Percentiles rank a stretch among this genome's conserved stretches.
Evolutionary conservation across 2,888 invertebrate species (phyloP).

Genomic region (Ellobium chinense): DNA sequence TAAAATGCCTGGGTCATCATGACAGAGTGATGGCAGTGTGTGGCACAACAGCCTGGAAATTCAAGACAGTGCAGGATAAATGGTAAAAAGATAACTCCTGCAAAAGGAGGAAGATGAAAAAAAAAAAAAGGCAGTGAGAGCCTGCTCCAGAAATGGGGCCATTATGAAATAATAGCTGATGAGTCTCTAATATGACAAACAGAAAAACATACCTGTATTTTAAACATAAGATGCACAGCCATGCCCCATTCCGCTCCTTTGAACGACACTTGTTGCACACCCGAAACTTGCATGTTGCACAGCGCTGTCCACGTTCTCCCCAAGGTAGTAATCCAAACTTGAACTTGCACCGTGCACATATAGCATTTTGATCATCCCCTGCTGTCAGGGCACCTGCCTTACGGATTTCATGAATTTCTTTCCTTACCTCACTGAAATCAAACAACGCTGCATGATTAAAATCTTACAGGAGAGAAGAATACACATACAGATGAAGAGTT

Average conservation of each 20-base stretch:
- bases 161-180: too few species aligned
- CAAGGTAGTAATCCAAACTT: conserved; percentile 23
- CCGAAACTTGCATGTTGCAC: conserved; percentile 35
- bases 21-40: too few species aligned
- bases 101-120: too few species aligned
- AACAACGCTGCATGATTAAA: background rate
- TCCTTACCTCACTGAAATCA: conserved; percentile 24
- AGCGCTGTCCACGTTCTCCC: conserved; percentile 31
- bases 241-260: background rate
- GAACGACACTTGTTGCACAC: conserved; percentile 34
- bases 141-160: too few species aligned
- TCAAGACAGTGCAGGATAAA: background rate
- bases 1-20: too few species aligned
- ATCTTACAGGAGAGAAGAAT: background rate
- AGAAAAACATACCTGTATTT: conserved; percentile 24
- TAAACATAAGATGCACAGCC: conserved; percentile 38
- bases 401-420: conserved; percentile 36
- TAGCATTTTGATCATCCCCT: conserved; percentile 36
- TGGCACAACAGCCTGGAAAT: too few species aligned
- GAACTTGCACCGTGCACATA: conserved; percentile 40
- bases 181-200: too few species aligned
- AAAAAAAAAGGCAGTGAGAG: background rate
- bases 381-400: conserved; percentile 28
- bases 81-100: background rate
- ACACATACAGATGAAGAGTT: too few species aligned